A percentile compares a stretch with the other conserved stretches of the same genome.
Evolutionary conservation across 2,888 invertebrate species (phyloP).

Genomic region (Lycaena phlaeas): DNA sequence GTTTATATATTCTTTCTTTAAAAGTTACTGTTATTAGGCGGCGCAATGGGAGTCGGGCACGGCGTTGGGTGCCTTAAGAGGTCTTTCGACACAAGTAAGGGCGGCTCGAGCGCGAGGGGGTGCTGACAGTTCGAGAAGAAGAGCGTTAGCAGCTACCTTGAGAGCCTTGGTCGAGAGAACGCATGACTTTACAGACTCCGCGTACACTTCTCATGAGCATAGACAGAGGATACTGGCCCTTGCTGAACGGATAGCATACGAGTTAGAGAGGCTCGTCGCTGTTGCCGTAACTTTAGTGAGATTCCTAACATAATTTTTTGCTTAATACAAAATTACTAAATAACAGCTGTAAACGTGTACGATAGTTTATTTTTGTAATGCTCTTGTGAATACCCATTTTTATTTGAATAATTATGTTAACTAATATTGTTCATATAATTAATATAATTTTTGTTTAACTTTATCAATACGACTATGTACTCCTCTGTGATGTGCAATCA

Average conservation of each 20-base stretch:
- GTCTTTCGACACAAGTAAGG: slow-evolving; percentile 89
- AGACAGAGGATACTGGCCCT: slow-evolving; percentile 93
- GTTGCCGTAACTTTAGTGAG: slow-evolving; percentile 87
- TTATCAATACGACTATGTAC: no score
- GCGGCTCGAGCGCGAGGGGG: slow-evolving; percentile 82
- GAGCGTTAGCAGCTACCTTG: slow-evolving; percentile 88
- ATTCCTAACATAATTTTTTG: no score
- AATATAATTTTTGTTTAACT: no score
- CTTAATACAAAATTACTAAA: no score
- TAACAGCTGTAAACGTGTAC: no score
- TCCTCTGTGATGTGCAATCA: no score
- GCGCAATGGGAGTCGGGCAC: slow-evolving; percentile 75
- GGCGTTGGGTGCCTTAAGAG: slow-evolving; percentile 86
- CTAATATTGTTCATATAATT: no score
- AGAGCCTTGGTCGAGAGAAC: slow-evolving; percentile 95
- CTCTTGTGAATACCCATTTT: no score
- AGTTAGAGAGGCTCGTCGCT: slow-evolving; percentile 91
- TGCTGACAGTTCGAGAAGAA: slow-evolving; percentile 78
- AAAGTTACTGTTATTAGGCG: slow-evolving; percentile 44
- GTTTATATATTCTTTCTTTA: no score
- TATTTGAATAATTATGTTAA: no score
- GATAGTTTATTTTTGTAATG: no score
- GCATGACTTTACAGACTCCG: slow-evolving; percentile 99
- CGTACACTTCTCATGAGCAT: slow-evolving; percentile 98
- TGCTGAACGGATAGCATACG: slow-evolving; percentile 91